A percentile compares a stretch with the other conserved stretches of the same genome.
Conservation (phyloP, 35 echinoderm and acorn worm genomes). For the Apostichopus parvimensis region DNA sequence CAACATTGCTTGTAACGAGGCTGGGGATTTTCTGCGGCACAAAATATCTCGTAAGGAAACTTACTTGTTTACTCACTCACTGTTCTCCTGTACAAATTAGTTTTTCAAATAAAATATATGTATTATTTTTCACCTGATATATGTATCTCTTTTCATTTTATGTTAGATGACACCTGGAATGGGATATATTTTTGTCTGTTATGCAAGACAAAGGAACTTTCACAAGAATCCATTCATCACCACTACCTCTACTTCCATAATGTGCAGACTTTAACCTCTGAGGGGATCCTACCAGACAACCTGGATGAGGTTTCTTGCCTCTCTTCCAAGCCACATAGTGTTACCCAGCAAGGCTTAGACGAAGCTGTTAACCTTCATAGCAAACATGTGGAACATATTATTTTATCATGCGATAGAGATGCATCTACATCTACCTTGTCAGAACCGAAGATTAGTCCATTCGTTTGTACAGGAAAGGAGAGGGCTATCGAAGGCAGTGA, state of each 20-base stretch:
- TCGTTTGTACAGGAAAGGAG: background rate
- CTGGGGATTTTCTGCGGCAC: background rate
- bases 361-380: background rate
- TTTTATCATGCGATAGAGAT: background rate
- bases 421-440: background rate
- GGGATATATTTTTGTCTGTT: background rate
- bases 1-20: background rate
- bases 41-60: background rate
- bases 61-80: background rate
- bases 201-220: background rate
- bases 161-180: background rate
- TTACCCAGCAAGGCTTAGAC: background rate
- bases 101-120: too few relatives aligned
- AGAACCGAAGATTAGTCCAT: background rate
- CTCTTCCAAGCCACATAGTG: background rate
- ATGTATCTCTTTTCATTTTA: background rate
- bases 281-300: background rate
- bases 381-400: background rate
- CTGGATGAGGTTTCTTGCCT: background rate
- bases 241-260: slow-evolving; percentile 13
- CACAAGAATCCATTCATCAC: background rate
- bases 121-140: background rate
- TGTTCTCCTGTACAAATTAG: background rate
- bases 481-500: background rate
- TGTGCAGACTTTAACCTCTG: background rate